Conservation (phyloP, 2,113 vertebrate species). For the Terrapene triunguis region DNA sequence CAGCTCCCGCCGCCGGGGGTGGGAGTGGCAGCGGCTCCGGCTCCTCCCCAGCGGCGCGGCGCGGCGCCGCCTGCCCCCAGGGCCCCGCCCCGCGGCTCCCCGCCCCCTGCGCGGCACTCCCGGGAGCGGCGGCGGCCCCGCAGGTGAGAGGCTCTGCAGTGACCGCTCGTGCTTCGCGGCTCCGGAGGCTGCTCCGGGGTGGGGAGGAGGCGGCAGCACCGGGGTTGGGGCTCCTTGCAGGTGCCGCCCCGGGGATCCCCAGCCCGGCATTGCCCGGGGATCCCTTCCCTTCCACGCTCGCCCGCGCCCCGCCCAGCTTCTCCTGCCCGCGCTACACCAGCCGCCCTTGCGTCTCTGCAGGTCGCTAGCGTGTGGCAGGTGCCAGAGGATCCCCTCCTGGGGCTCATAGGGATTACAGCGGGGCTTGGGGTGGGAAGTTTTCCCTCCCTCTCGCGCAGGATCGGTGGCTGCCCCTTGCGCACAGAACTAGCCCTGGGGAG, state of each 20-base stretch:
- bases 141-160: not conserved
- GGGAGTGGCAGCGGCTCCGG: too few species aligned
- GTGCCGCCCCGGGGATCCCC: rapidly evolving
- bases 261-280: not conserved
- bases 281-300: not conserved
- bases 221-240: not conserved
- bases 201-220: not conserved
- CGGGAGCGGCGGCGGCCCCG: not conserved
- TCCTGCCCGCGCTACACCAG: too few species aligned
- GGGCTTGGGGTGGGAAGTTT: too few species aligned
- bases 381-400: too few species aligned
- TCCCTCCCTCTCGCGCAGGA: not conserved
- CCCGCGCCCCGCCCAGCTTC: not conserved
- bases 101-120: not conserved
- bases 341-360: too few species aligned
- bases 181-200: rapidly evolving
- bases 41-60: not conserved
- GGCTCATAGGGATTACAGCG: not conserved
- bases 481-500: too few species aligned
- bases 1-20: too few species aligned
- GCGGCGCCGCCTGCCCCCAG: not conserved
- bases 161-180: rapidly evolving
- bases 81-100: not conserved
- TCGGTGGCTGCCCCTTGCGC: not conserved
- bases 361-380: not conserved